These are phyloP conservation scores for Parapristionchus giblindavisi DNA, from an alignment of 2,888 invertebrate genomes.

Conservation along the genomic window DNA sequence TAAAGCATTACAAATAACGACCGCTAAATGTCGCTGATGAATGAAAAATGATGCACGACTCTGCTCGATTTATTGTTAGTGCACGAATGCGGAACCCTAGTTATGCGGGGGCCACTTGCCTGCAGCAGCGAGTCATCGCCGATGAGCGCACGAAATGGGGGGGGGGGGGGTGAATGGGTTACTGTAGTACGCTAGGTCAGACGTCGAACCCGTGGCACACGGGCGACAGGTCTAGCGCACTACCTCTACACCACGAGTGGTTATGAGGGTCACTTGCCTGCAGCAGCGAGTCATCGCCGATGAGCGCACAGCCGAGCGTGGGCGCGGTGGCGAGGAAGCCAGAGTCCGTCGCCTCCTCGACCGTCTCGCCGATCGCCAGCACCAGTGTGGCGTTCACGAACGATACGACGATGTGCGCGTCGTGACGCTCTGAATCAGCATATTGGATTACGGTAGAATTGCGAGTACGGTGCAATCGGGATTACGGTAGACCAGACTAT, in stretches of 20 bases:
- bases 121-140: slow-evolving; percentile 98
- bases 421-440: slow-evolving; percentile 84
- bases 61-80: too few relatives aligned
- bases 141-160: slow-evolving; percentile 94
- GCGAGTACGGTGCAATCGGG: too few relatives aligned
- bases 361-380: slow-evolving; percentile 97
- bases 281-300: slow-evolving; percentile 95
- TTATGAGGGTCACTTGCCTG: slow-evolving; percentile 77
- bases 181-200: neutral
- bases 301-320: slow-evolving; percentile 94
- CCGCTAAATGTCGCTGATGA: too few relatives aligned
- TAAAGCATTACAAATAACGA: too few relatives aligned
- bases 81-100: too few relatives aligned
- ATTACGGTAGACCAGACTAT: too few relatives aligned
- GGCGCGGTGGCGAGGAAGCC: slow-evolving; percentile 94
- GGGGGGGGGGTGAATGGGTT: too few relatives aligned
- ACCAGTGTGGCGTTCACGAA: slow-evolving; percentile 98
- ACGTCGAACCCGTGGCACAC: neutral
- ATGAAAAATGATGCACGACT: too few relatives aligned
- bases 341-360: slow-evolving; percentile 99
- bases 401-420: slow-evolving; percentile 99
- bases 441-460: too few relatives aligned
- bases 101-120: slow-evolving; percentile 75
- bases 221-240: neutral
- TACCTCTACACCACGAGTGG: neutral